Percentiles rank a stretch among this genome's conserved stretches.
phyloP scores from a whole-genome alignment of 1,140 invertebrate genomes.

The Drosophila aff. region DNA sequence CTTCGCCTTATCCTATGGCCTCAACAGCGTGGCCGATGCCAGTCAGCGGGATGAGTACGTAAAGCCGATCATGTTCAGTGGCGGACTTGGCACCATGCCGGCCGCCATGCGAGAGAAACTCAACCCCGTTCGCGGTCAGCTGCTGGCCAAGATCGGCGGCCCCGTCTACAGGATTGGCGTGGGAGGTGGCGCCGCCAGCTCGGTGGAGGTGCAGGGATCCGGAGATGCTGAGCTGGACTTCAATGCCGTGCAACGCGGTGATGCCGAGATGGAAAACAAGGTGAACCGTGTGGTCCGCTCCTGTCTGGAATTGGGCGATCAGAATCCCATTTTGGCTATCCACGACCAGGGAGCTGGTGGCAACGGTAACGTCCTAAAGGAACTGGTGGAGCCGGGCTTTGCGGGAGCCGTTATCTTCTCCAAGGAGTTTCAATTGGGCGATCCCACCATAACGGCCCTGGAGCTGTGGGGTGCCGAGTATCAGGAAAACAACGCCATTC shows the following conservation, averaged over 20 bases:
- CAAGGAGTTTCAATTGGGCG: slow-evolving; percentile 95
- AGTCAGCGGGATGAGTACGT: slow-evolving; percentile 95
- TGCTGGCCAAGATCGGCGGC: slow-evolving; percentile 97
- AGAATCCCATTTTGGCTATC: slow-evolving; percentile 95
- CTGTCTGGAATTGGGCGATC: slow-evolving; percentile 92
- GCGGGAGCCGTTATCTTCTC: slow-evolving; percentile 96
- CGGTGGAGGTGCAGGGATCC: slow-evolving; percentile 95
- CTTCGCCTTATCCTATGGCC: slow-evolving; percentile 96
- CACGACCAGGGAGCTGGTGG: slow-evolving; percentile 94
- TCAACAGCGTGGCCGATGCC: slow-evolving; percentile 86
- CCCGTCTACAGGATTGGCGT: slow-evolving; percentile 99
- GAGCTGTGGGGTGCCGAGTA: slow-evolving; percentile 99
- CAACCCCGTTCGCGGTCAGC: slow-evolving; percentile 87
- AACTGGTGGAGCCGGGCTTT: slow-evolving; percentile 94
- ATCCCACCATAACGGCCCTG: slow-evolving; percentile 96
- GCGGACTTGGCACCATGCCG: slow-evolving; percentile 94
- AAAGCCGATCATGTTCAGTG: slow-evolving; percentile 99
- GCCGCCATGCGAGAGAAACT: slow-evolving; percentile 64
- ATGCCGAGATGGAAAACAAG: slow-evolving; percentile 99
- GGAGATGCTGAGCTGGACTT: slow-evolving; percentile 96
- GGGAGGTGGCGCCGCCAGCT: slow-evolving; percentile 98
- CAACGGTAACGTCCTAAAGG: slow-evolving; percentile 99
- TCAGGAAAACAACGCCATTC: slow-evolving; percentile 97
- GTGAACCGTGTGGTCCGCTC: slow-evolving; percentile 96
- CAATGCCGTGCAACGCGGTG: slow-evolving; percentile 98